A percentile compares a stretch with the other conserved stretches of the same genome.
phyloP scores from a whole-genome alignment of 2,888 invertebrate species.

The Leptopilina myrica region DNA sequence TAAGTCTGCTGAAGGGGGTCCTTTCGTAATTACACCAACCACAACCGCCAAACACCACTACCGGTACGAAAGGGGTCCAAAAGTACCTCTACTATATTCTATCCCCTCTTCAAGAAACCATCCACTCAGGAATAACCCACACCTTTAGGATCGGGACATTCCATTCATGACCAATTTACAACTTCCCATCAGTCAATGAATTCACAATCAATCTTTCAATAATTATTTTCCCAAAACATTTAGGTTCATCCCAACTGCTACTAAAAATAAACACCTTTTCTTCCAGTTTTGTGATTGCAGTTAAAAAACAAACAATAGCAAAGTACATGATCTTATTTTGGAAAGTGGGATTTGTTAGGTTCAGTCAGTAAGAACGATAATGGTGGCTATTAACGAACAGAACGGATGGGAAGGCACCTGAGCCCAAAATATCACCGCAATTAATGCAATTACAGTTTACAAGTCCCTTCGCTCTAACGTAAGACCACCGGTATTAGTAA shows the following conservation, averaged over 20 bases:
- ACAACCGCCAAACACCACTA: constrained; percentile 72
- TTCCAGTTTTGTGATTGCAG: too few species aligned
- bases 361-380: constrained; percentile 60
- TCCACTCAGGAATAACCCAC: constrained; percentile 2
- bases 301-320: too few species aligned
- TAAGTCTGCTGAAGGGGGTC: constrained; percentile 67
- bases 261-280: too few species aligned
- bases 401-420: constrained; percentile 72
- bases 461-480: constrained; percentile 68
- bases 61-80: constrained; percentile 58
- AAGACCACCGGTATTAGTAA: constrained; percentile 67
- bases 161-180: neutral
- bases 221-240: too few species aligned
- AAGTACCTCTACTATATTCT: constrained; percentile 64
- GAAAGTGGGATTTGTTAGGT: constrained; percentile 25
- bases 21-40: constrained; percentile 75
- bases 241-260: too few species aligned
- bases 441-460: constrained; percentile 76
- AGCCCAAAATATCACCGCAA: constrained; percentile 75
- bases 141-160: constrained; percentile 10
- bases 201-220: too few species aligned
- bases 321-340: constrained; percentile 2
- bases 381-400: constrained; percentile 75
- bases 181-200: neutral
- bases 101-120: constrained; percentile 63